phyloP scores from a whole-genome alignment of 2,113 vertebrate species.

The Noctilio leporinus region DNA sequence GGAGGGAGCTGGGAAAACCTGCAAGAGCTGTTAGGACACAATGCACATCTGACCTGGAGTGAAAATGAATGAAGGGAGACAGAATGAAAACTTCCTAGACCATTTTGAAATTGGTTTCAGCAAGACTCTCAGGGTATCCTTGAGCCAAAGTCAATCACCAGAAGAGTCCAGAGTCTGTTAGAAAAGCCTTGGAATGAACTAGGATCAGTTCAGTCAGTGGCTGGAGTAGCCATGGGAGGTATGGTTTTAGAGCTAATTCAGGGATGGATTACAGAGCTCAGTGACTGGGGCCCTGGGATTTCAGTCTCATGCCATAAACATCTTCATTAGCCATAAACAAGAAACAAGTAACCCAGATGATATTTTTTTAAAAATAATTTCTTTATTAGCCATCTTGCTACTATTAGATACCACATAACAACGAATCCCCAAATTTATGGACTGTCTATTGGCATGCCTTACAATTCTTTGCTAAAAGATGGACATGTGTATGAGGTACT shows the following conservation, averaged over 20 bases:
- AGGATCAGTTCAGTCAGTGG: not conserved
- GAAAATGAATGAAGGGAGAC: not conserved
- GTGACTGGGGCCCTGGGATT: not conserved
- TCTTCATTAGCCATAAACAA: not conserved
- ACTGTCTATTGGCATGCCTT: not conserved
- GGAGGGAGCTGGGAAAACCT: not conserved
- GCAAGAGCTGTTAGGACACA: not conserved
- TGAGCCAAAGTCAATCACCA: not conserved
- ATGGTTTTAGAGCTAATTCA: not conserved
- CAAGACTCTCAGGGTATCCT: not conserved
- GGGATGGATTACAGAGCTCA: not conserved
- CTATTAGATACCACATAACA: not conserved
- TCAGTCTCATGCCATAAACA: not conserved
- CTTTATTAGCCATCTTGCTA: not conserved
- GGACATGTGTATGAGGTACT: not conserved
- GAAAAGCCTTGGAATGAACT: not conserved
- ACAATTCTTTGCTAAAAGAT: not conserved
- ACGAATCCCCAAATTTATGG: not conserved
- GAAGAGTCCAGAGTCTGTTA: not conserved
- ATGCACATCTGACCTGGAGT: not conserved
- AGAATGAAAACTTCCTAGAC: not conserved
- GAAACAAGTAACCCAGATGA: not conserved
- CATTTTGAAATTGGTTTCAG: not conserved
- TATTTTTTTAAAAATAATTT: not conserved
- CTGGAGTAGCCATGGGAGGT: not conserved